Evolutionary conservation across 2,888 invertebrate genomes (phyloP).

Genomic region (Lottia gigantea): DNA sequence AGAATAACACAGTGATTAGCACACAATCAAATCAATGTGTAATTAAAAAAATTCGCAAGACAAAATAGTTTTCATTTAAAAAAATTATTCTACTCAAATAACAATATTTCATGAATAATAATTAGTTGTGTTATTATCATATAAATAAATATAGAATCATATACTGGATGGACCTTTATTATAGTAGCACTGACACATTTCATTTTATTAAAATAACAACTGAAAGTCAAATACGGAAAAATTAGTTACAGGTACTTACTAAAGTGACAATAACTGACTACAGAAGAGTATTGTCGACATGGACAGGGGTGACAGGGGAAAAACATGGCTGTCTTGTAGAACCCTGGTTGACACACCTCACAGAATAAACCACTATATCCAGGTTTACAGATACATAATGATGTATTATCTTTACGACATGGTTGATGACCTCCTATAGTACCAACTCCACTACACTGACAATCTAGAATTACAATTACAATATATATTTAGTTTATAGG

Average conservation of each 20-base stretch:
- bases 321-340: constrained; percentile 41
- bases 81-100: no score
- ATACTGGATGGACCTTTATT: no score
- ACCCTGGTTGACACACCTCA: constrained; percentile 47
- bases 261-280: constrained; percentile 42
- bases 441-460: constrained; percentile 41
- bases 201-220: no score
- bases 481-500: neutral
- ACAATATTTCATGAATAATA: no score
- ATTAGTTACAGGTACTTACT: constrained; percentile 43
- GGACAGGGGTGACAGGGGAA: constrained; percentile 55
- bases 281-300: constrained; percentile 38
- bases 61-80: no score
- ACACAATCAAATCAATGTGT: no score
- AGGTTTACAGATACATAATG: constrained; percentile 44
- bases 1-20: no score
- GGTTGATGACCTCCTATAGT: constrained; percentile 25
- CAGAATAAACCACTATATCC: constrained; percentile 54
- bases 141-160: no score
- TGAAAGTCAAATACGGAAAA: no score
- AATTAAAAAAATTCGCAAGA: no score
- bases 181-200: no score
- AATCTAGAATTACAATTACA: constrained; percentile 26
- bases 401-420: constrained; percentile 24
- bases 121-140: no score